Conservation (phyloP, 1,140 invertebrate species). For the Teleogryllus occipitalis region DNA sequence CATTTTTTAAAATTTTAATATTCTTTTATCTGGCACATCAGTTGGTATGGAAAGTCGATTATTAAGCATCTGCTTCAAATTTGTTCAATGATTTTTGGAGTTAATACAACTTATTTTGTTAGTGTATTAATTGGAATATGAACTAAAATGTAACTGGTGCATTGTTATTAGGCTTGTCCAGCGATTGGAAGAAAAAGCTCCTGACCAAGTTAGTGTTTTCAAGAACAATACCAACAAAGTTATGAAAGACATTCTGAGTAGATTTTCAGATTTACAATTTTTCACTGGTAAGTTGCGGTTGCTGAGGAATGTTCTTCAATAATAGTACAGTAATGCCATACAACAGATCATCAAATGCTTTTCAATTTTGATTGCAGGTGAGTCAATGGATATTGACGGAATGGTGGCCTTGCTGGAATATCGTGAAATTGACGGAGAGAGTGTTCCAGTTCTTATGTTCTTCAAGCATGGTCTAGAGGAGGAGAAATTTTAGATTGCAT, state of each 20-base stretch:
- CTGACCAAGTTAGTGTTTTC: slow-evolving; percentile 77
- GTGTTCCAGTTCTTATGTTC: slow-evolving; percentile 82
- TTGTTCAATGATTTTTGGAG: slow-evolving; percentile 19
- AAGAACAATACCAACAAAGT: slow-evolving; percentile 92
- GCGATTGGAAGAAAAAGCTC: slow-evolving; percentile 68
- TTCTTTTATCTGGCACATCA: not conserved
- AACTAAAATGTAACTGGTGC: too few relatives aligned
- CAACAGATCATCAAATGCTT: too few relatives aligned
- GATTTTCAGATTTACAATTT: slow-evolving; percentile 91
- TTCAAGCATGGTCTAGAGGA: slow-evolving; percentile 92
- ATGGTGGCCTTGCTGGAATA: slow-evolving; percentile 91
- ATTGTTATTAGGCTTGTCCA: slow-evolving; percentile 57
- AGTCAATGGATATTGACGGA: slow-evolving; percentile 89
- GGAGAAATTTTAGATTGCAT: slow-evolving; percentile 73
- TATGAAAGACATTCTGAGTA: slow-evolving; percentile 84
- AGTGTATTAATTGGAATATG: too few relatives aligned
- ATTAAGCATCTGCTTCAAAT: slow-evolving; percentile 33
- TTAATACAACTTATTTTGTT: slow-evolving; percentile 25
- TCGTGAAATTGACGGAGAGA: slow-evolving; percentile 74
- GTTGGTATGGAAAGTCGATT: not conserved
- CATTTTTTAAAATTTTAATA: not conserved
- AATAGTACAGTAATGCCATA: too few relatives aligned
- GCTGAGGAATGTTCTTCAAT: not conserved
- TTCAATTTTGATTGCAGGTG: slow-evolving; percentile 47
- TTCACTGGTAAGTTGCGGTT: slow-evolving; percentile 57